Conservation (phyloP, 2,113 vertebrate genomes). For the Chunga burmeisteri region DNA sequence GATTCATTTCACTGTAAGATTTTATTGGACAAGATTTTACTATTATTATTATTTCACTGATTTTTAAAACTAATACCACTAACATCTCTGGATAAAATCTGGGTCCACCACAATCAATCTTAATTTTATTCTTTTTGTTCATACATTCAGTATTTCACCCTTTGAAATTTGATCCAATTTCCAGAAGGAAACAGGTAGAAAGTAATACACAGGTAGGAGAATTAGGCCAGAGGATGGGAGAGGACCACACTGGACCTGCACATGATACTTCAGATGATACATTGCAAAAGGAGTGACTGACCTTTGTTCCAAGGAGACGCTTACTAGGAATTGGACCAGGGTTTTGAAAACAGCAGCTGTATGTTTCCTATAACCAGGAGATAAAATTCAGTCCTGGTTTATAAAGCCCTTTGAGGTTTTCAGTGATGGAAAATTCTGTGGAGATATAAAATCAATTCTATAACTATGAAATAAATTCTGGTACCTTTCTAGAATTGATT, state of each 20-base stretch:
- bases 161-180: background rate
- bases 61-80: background rate
- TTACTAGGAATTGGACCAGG: background rate
- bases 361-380: background rate
- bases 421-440: background rate
- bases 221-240: background rate
- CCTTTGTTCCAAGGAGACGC: background rate
- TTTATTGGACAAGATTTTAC: background rate
- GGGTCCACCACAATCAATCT: background rate
- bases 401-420: background rate
- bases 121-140: background rate
- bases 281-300: background rate
- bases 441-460: background rate
- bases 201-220: background rate
- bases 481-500: background rate
- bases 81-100: background rate
- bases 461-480: background rate
- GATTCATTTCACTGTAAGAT: background rate
- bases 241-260: background rate
- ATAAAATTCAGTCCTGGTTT: background rate
- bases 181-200: background rate
- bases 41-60: background rate
- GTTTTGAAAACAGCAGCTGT: background rate
- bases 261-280: background rate
- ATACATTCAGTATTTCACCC: background rate